Conservation (phyloP, 1,140 invertebrate species). For the Globodera ellingtonae region DNA sequence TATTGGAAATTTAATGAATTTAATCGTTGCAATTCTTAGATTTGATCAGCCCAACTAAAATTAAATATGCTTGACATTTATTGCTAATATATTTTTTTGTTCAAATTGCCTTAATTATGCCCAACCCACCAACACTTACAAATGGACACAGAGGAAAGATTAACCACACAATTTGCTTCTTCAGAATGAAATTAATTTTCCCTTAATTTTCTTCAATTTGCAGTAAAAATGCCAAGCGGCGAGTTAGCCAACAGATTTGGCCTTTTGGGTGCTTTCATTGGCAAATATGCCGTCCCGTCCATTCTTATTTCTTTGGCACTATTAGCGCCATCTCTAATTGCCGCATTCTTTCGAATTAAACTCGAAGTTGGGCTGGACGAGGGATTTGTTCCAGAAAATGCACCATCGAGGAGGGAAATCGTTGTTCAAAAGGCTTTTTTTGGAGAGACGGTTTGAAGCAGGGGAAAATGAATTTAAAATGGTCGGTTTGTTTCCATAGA, state of each 20-base stretch:
- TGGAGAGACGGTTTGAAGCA: constrained; percentile 3
- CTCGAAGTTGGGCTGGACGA: constrained; percentile 33
- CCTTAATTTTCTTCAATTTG: not conserved
- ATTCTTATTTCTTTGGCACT: constrained; percentile 20
- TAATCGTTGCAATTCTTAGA: too few relatives aligned
- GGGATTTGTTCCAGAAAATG: constrained; percentile 38
- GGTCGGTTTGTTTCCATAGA: not conserved
- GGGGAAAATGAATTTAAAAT: not conserved
- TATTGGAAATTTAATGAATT: too few relatives aligned
- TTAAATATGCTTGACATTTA: too few relatives aligned
- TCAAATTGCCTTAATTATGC: too few relatives aligned
- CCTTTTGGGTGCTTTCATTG: constrained; percentile 36
- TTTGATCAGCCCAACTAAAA: too few relatives aligned
- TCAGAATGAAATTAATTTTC: not conserved
- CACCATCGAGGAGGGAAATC: constrained; percentile 42
- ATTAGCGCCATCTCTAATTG: constrained; percentile 21
- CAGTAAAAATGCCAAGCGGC: constrained; percentile 9
- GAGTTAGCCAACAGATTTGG: constrained; percentile 21
- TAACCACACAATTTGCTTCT: too few relatives aligned
- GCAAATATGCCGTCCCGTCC: constrained; percentile 31
- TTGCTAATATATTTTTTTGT: too few relatives aligned
- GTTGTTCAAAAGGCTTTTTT: constrained; percentile 43
- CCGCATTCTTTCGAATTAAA: constrained; percentile 21
- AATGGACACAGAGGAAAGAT: too few relatives aligned
- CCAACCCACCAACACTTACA: too few relatives aligned